phyloP scores from a whole-genome alignment of 2,888 invertebrate genomes.

The Tetanocera ferruginea region DNA sequence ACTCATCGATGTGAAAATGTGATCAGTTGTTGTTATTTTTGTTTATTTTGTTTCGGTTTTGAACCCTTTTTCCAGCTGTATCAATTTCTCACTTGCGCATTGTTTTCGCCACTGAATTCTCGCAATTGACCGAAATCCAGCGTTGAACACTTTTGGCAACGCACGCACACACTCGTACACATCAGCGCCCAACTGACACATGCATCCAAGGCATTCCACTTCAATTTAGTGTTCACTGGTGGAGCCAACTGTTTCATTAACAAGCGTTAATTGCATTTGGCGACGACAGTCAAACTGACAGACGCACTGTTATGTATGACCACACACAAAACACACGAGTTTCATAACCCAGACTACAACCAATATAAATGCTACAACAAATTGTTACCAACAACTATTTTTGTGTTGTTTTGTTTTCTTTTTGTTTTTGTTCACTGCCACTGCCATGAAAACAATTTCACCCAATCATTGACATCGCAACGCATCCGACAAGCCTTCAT shows the following conservation, averaged over 20 bases:
- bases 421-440: no score
- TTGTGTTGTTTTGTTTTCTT: no score
- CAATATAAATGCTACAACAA: no score
- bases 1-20: conserved; percentile 28
- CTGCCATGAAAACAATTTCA: no score
- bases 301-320: not conserved
- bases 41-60: no score
- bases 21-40: conserved; percentile 4
- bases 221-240: no score
- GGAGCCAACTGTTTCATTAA: conserved; percentile 8
- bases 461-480: no score
- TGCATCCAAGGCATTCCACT: not conserved
- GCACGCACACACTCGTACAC: not conserved
- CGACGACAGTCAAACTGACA: not conserved
- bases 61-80: not conserved
- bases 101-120: not conserved
- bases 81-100: conserved; percentile 16
- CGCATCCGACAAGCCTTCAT: no score
- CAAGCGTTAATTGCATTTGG: conserved; percentile 30
- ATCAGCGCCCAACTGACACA: not conserved
- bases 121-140: conserved; percentile 13
- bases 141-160: not conserved
- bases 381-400: no score
- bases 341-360: no score
- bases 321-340: no score